These are phyloP conservation scores for Lycodopsis pacificus DNA, from an alignment of 2,797 vertebrate species.

Conservation along the genomic window DNA sequence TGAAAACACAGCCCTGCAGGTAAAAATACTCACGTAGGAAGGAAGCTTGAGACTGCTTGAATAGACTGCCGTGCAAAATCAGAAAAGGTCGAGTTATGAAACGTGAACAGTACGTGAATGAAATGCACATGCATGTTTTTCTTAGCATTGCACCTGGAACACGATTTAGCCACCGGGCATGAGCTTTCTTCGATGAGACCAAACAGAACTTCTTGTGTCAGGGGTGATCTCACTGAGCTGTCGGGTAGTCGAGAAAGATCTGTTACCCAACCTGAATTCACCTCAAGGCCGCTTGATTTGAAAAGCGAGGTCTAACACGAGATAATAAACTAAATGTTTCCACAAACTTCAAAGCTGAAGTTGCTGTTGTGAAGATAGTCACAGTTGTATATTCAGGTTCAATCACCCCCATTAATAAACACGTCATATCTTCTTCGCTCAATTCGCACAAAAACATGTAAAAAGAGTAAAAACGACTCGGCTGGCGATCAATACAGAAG, in stretches of 20 bases:
- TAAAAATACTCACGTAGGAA: slow-evolving; percentile 55
- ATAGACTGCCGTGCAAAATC: slow-evolving; percentile 39
- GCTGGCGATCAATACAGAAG: too few relatives aligned
- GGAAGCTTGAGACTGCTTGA: slow-evolving; percentile 50
- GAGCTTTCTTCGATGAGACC: slow-evolving; percentile 2
- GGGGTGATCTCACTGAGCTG: slow-evolving; percentile 25
- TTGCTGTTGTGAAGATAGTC: slow-evolving; percentile 54
- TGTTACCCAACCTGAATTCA: neutral
- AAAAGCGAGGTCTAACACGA: slow-evolving; percentile 35
- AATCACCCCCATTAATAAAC: neutral
- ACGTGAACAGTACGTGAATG: slow-evolving; percentile 17
- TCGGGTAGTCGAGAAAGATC: neutral
- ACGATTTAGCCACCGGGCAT: slow-evolving; percentile 12
- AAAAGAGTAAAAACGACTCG: neutral
- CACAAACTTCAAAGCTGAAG: slow-evolving; percentile 61
- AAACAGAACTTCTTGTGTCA: slow-evolving; percentile 35
- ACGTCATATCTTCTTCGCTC: neutral
- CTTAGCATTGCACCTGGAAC: slow-evolving; percentile 16
- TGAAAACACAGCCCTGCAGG: slow-evolving; percentile 78
- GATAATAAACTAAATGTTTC: slow-evolving; percentile 61
- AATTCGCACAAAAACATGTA: too few relatives aligned
- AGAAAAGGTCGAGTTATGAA: slow-evolving; percentile 5
- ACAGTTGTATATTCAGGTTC: slow-evolving; percentile 58
- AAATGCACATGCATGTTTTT: slow-evolving; percentile 8
- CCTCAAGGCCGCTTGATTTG: slow-evolving; percentile 46